Percentiles rank a stretch among this genome's conserved stretches.
Conservation (phyloP, 2,797 vertebrate species). For the Gobio occitaniae region DNA sequence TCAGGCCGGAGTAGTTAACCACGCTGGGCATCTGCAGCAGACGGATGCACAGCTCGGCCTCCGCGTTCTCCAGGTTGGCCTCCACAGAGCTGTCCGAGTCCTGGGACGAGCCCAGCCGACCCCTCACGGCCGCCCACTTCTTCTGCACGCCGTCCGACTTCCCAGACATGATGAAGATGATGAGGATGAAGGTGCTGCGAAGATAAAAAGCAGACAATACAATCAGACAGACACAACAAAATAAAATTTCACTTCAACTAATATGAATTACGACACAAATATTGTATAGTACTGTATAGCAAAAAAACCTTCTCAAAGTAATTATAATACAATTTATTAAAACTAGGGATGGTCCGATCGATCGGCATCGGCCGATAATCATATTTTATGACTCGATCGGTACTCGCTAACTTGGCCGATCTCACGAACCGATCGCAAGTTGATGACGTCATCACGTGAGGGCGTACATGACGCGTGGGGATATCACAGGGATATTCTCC, state of each 20-base stretch:
- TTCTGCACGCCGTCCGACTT: conserved; percentile 85
- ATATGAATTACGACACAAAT: not conserved
- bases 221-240: not conserved
- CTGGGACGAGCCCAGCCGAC: conserved; percentile 87
- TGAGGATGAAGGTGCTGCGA: conserved; percentile 10
- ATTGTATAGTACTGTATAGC: not conserved
- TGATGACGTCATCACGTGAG: no score
- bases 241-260: not conserved
- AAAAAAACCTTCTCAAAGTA: not conserved
- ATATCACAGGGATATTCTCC: no score
- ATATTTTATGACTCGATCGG: no score
- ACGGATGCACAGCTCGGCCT: conserved; percentile 93
- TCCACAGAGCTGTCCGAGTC: conserved; percentile 88
- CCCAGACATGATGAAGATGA: conserved; percentile 79
- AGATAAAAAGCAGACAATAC: not conserved
- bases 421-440: no score
- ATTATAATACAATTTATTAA: not conserved
- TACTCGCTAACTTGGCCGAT: no score
- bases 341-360: not conserved
- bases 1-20: conserved; percentile 96
- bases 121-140: conserved; percentile 91
- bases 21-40: conserved; percentile 94
- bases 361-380: no score
- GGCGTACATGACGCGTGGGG: no score
- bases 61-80: conserved; percentile 94